Evolutionary conservation across 2,113 vertebrate species (phyloP), one percentile per base, ranked within the genome.

Genomic region (Eurystomus gularis): DNA sequence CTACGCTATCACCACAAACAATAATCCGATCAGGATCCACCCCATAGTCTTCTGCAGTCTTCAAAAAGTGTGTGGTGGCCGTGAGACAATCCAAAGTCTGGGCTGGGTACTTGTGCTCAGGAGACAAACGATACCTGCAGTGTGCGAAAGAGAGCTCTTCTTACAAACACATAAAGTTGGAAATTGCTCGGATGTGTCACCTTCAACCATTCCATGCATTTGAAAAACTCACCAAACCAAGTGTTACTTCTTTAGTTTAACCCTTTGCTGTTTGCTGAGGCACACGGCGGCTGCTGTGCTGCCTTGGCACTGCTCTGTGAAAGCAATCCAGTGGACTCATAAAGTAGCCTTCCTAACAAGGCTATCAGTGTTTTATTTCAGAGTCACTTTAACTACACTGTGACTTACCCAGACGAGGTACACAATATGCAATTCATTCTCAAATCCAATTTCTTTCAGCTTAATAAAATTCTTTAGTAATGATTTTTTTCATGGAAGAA

Each of bases 71-170:
- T 24, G 14, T 9, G 0, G 90, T 40, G 9, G 88, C 92, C 13
- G 14, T 2, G 26, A 93, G 49, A 24, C 94, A 93, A 17, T 93
- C 94, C 75, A 80, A 23, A 29, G 8, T 57, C 1, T 95, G 92
- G 48, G 57, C 7, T 69, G 96, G 92, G 4, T 88, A 86, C 26
- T 10, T 17, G 21, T 8, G 7, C n/a, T 97, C 92, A 7, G 95
- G 96, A n/a, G 86, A 69, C 42, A 97, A 73, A 25, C 9, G 33
- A 6, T 95, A 97, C 75, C 95, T 94, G 85, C 58, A 64, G 37
- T 2, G 21, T 2, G 17, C 44, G 55, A 57, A 72, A 52, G 19
- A 58, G 33, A 90, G 71, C 57, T 26, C 9, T 10, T 46, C 33
- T 75, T 51, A 40, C 33, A 57, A 37, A 25, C 24, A 15, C 4